phyloP scores from a whole-genome alignment of 2,113 vertebrate species.

The Poecile atricapillus region DNA sequence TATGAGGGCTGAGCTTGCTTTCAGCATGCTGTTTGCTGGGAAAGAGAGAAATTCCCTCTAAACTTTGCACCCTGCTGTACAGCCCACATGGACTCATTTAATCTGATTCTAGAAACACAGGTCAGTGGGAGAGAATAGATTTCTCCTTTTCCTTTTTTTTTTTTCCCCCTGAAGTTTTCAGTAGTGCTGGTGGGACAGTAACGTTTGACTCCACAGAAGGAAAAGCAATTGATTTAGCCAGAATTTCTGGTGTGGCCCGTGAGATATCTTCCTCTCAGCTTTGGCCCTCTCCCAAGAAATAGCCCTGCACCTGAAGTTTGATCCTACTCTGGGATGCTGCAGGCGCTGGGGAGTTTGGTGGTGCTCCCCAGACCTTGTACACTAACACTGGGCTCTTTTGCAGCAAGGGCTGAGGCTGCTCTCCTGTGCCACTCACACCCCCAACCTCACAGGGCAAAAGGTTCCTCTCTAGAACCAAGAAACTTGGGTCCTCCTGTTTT shows the following conservation, averaged over 20 bases:
- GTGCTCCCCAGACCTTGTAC: neutral
- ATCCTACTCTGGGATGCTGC: neutral
- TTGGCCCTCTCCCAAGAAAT: neutral
- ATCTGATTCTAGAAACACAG: neutral
- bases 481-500: neutral
- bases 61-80: neutral
- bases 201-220: accelerated
- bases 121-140: neutral
- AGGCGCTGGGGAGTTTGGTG: neutral
- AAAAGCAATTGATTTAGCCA: neutral
- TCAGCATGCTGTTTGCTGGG: neutral
- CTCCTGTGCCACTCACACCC: accelerated
- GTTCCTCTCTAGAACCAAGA: neutral
- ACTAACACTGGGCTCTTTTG: accelerated
- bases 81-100: neutral
- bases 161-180: neutral
- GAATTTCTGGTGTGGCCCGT: neutral
- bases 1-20: neutral
- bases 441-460: neutral
- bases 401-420: neutral
- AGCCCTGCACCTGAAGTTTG: neutral
- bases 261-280: neutral
- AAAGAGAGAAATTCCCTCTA: neutral
- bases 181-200: neutral
- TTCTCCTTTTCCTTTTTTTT: neutral